Percentiles rank a stretch among this genome's conserved stretches.
Evolutionary conservation across 1,140 invertebrate genomes (phyloP).

Genomic region (Bombus terrestris): DNA sequence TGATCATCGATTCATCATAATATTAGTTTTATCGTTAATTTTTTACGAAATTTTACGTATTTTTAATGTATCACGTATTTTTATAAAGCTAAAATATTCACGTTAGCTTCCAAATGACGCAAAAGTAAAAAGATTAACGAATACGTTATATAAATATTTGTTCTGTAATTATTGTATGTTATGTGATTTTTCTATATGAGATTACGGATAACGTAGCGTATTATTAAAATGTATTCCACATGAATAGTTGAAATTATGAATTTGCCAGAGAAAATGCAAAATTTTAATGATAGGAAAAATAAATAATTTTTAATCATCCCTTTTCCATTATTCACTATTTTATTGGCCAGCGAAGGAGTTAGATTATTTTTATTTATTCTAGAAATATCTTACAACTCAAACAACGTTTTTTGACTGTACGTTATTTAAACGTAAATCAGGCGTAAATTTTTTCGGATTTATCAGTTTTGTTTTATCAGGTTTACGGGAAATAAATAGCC

Average conservation of each 20-base stretch:
- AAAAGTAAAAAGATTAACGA: neutral
- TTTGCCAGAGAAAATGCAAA: neutral
- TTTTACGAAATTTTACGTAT: no score
- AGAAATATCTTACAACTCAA: neutral
- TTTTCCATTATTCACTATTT: neutral
- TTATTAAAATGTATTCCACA: neutral
- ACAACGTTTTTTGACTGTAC: neutral
- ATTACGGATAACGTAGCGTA: neutral
- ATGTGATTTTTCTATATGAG: neutral
- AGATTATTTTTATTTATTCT: neutral
- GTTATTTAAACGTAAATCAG: neutral
- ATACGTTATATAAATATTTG: neutral
- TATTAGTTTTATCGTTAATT: no score
- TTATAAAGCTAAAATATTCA: neutral
- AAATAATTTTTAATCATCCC: neutral
- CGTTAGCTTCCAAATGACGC: neutral
- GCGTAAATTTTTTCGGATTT: neutral
- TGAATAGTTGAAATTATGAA: neutral
- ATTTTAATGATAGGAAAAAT: neutral
- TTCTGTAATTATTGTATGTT: neutral
- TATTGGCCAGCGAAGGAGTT: neutral
- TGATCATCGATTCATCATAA: no score
- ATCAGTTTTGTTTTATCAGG: neutral
- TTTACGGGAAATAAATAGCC: neutral
- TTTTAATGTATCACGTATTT: neutral